Conservation (phyloP, 2,797 vertebrate species). For the Notolabrus celidotus region DNA sequence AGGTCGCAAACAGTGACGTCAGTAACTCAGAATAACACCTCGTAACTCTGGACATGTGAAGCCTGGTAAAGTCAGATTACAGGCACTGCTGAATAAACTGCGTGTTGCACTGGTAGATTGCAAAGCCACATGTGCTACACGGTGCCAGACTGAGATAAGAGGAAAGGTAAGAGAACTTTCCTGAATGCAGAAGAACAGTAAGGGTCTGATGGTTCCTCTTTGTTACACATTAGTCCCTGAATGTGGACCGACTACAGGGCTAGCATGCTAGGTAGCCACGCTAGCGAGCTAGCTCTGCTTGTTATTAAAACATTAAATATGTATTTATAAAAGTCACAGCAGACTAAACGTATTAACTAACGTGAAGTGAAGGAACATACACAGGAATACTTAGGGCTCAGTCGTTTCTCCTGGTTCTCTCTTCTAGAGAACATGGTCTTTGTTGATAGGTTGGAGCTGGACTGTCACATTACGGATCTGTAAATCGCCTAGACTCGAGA, state of each 20-base stretch:
- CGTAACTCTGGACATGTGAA: no score
- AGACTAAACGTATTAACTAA: constrained; percentile 6
- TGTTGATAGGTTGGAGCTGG: constrained; percentile 53
- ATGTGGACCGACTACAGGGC: constrained; percentile 37
- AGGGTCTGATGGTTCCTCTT: constrained; percentile 55
- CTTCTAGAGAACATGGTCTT: constrained; percentile 85
- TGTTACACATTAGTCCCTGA: constrained; percentile 31
- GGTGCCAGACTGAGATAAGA: not conserved
- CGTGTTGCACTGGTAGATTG: not conserved
- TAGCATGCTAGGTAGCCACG: constrained; percentile 66
- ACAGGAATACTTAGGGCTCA: constrained; percentile 84
- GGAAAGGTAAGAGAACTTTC: constrained; percentile 9
- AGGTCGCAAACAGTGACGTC: no score
- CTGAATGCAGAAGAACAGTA: constrained; percentile 28
- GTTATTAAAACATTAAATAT: constrained; percentile 52
- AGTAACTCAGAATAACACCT: no score
- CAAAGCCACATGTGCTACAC: not conserved
- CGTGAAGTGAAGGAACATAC: constrained; percentile 71
- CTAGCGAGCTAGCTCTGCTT: constrained; percentile 59
- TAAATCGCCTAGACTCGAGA: constrained; percentile 54
- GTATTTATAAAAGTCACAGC: constrained; percentile 9
- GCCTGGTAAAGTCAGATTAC: not conserved
- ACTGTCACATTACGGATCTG: constrained; percentile 76
- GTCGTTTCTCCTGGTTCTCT: constrained; percentile 75
- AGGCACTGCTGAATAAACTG: not conserved